A percentile compares a stretch with the other conserved stretches of the same genome.
Evolutionary conservation across 2,888 invertebrate genomes (phyloP).

Genomic region (Athetis lepigone): DNA sequence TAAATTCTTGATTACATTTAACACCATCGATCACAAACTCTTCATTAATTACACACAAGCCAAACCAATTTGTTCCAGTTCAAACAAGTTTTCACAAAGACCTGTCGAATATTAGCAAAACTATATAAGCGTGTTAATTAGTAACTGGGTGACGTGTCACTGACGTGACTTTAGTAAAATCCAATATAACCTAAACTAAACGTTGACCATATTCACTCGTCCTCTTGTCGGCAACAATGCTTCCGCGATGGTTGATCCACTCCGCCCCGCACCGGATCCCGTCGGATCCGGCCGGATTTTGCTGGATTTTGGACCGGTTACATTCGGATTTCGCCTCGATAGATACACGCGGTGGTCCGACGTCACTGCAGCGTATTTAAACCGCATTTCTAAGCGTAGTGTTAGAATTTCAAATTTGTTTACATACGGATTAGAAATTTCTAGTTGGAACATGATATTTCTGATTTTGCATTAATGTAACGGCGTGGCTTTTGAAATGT

Average conservation of each 20-base stretch:
- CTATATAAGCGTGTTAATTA: slow-evolving; percentile 39
- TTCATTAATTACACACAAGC: slow-evolving; percentile 25
- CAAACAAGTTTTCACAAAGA: slow-evolving; percentile 15
- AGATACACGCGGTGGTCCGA: slow-evolving; percentile 71
- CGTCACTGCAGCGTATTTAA: slow-evolving; percentile 68
- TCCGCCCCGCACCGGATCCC: slow-evolving; percentile 63
- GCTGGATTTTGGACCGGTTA: slow-evolving; percentile 71
- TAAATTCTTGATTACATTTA: slow-evolving; percentile 6
- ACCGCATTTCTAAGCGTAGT: slow-evolving; percentile 66
- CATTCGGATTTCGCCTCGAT: slow-evolving; percentile 75
- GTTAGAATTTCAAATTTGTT: slow-evolving; percentile 66
- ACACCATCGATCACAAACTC: slow-evolving; percentile 18
- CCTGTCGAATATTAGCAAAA: slow-evolving; percentile 3
- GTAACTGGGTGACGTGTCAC: slow-evolving; percentile 23
- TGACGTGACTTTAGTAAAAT: slow-evolving; percentile 51
- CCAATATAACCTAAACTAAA: slow-evolving; percentile 54
- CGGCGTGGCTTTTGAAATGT: slow-evolving; percentile 25
- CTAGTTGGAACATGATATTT: slow-evolving; percentile 35
- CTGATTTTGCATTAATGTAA: slow-evolving; percentile 48
- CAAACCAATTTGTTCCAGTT: slow-evolving; percentile 33
- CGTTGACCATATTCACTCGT: slow-evolving; percentile 57
- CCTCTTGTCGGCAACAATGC: slow-evolving; percentile 58
- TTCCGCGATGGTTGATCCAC: slow-evolving; percentile 67
- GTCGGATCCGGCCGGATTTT: slow-evolving; percentile 68
- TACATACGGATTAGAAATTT: slow-evolving; percentile 55